phyloP scores from a whole-genome alignment of 2,888 invertebrate species.

The Melikaiella ostensackeni region DNA sequence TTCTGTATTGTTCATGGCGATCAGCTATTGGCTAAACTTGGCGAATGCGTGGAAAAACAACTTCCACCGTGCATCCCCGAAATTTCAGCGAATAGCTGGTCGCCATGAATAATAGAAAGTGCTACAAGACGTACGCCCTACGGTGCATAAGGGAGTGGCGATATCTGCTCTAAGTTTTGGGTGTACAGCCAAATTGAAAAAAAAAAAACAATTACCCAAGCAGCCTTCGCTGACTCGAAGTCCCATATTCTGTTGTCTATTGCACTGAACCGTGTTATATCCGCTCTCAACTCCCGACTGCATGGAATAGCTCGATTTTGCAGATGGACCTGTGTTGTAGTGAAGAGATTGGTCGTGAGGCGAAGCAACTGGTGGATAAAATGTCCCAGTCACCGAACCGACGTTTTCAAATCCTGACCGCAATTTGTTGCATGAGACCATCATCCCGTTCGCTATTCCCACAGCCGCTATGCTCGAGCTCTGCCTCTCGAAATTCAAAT shows the following conservation, averaged over 20 bases:
- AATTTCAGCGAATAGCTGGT: too few species aligned
- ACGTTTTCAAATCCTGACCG: slow-evolving; percentile 89
- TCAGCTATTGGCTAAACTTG: too few species aligned
- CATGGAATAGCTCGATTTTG: slow-evolving; percentile 70
- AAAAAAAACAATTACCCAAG: slow-evolving; percentile 63
- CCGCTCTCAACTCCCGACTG: slow-evolving; percentile 67
- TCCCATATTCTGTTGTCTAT: slow-evolving; percentile 73
- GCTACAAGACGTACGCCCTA: too few species aligned
- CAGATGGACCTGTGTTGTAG: slow-evolving; percentile 68
- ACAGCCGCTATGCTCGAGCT: slow-evolving; percentile 84
- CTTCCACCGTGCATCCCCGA: too few species aligned
- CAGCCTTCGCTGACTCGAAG: slow-evolving; percentile 74
- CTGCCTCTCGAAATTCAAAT: slow-evolving; percentile 74
- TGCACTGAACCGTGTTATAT: slow-evolving; percentile 72
- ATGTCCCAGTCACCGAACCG: slow-evolving; percentile 91
- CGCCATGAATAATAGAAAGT: too few species aligned
- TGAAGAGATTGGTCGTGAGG: slow-evolving; percentile 86
- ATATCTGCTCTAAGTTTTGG: too few species aligned
- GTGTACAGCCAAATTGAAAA: too few species aligned
- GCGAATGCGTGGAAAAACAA: too few species aligned
- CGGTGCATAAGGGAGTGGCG: too few species aligned
- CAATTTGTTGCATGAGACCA: slow-evolving; percentile 90
- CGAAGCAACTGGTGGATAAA: slow-evolving; percentile 92
- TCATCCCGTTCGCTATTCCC: slow-evolving; percentile 91
- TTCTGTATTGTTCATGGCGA: too few species aligned